These are phyloP conservation scores for Sinocyclocheilus grahami DNA, from an alignment of 2,113 vertebrate species.

Conservation along the genomic window DNA sequence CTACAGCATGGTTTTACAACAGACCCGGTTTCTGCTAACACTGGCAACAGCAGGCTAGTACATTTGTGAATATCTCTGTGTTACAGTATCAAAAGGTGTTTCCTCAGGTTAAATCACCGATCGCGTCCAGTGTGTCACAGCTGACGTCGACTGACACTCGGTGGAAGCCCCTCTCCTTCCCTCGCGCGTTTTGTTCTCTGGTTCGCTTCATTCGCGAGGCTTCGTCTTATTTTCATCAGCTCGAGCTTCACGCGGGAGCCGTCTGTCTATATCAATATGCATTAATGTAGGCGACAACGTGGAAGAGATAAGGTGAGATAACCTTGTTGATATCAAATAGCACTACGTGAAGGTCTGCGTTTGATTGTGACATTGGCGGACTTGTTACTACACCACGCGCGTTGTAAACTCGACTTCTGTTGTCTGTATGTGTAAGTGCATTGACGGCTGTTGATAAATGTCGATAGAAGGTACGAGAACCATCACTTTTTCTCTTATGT, in stretches of 20 bases:
- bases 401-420: constrained; percentile 56
- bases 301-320: constrained; percentile 80
- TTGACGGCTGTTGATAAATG: constrained; percentile 36
- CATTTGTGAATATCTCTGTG: neutral
- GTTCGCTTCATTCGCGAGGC: constrained; percentile 65
- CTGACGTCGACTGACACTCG: constrained; percentile 63
- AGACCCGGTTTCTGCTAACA: neutral
- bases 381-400: constrained; percentile 50
- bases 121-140: constrained; percentile 56
- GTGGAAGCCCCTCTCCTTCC: constrained; percentile 63
- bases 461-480: neutral
- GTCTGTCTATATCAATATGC: constrained; percentile 75
- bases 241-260: constrained; percentile 70
- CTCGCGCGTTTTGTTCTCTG: constrained; percentile 65
- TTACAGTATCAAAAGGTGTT: constrained; percentile 55
- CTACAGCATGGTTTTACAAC: neutral
- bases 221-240: constrained; percentile 67
- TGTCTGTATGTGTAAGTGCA: constrained; percentile 4
- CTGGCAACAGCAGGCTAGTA: neutral
- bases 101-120: constrained; percentile 31
- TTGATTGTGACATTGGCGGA: constrained; percentile 15
- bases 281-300: constrained; percentile 79
- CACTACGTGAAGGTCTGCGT: neutral
- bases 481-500: neutral
- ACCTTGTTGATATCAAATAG: constrained; percentile 28